Conservation (phyloP, 2,797 vertebrate genomes). For the Phalloptychus januarius region DNA sequence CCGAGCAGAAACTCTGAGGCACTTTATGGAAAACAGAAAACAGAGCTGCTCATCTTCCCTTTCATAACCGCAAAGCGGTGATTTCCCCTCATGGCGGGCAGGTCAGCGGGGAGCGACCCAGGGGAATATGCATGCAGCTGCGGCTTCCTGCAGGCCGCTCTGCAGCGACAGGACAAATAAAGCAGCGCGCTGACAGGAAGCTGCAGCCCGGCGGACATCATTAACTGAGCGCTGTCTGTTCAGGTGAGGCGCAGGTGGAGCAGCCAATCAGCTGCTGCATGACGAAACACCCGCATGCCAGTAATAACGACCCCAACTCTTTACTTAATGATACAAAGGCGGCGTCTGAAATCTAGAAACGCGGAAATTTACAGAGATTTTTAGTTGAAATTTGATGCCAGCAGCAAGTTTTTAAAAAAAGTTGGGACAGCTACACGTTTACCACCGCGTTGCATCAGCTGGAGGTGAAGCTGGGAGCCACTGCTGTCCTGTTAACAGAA, state of each 20-base stretch:
- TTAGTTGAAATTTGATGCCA: slow-evolving; percentile 1
- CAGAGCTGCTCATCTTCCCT: neutral
- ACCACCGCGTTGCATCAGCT: slow-evolving; percentile 10
- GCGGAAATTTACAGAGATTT: neutral
- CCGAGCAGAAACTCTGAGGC: neutral
- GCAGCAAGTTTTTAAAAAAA: slow-evolving; percentile 3
- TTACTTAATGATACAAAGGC: slow-evolving; percentile 5
- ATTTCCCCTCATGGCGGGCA: neutral
- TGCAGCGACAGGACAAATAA: slow-evolving; percentile 11
- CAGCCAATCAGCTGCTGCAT: slow-evolving; percentile 7
- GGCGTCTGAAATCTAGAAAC: neutral
- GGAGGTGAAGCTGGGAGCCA: neutral
- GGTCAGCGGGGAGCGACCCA: neutral
- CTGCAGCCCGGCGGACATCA: slow-evolving; percentile 46
- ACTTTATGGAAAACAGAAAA: slow-evolving; percentile 34
- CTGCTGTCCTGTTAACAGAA: neutral
- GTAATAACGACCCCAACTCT: slow-evolving; percentile 4
- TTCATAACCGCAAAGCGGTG: neutral
- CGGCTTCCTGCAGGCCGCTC: neutral
- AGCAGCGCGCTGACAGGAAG: slow-evolving; percentile 41
- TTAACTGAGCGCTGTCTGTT: slow-evolving; percentile 33
- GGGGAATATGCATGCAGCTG: neutral
- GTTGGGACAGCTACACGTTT: slow-evolving; percentile 2
- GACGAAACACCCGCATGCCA: neutral
- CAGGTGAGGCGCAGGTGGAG: slow-evolving; percentile 15